These are phyloP conservation scores for Scelioninae gen. 1 DNA, from an alignment of 2,888 invertebrate species.

Conservation along the genomic window DNA sequence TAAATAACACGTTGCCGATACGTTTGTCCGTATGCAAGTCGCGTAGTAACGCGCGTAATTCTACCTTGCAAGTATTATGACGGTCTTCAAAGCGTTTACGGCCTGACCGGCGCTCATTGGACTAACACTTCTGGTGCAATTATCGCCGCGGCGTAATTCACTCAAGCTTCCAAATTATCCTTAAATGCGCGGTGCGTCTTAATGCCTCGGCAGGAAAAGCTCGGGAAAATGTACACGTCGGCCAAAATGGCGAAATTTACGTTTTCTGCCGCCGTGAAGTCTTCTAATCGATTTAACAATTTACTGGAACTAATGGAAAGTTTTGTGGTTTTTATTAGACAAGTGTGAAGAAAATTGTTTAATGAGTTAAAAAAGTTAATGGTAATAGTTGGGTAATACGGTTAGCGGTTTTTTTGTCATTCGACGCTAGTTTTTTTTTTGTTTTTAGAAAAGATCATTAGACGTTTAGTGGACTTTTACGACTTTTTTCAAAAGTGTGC, in stretches of 20 bases:
- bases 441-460: slow-evolving; percentile 29
- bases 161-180: slow-evolving; percentile 71
- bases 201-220: slow-evolving; percentile 65
- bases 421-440: slow-evolving; percentile 1
- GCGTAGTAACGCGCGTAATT: slow-evolving; percentile 63
- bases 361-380: slow-evolving; percentile 53
- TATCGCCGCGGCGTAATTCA: slow-evolving; percentile 72
- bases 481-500: slow-evolving; percentile 57
- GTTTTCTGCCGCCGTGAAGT: slow-evolving; percentile 40
- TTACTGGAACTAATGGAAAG: slow-evolving; percentile 64
- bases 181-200: slow-evolving; percentile 62
- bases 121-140: slow-evolving; percentile 65
- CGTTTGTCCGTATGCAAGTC: slow-evolving; percentile 63
- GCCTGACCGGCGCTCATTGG: slow-evolving; percentile 62
- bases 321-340: slow-evolving; percentile 58
- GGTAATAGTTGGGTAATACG: slow-evolving; percentile 52
- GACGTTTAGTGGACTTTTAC: slow-evolving; percentile 34
- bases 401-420: slow-evolving; percentile 44
- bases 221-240: slow-evolving; percentile 50
- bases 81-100: slow-evolving; percentile 69
- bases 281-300: slow-evolving; percentile 66
- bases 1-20: slow-evolving; percentile 68
- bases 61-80: slow-evolving; percentile 64
- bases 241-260: slow-evolving; percentile 54
- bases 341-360: slow-evolving; percentile 60